Evolutionary conservation across 2,888 invertebrate species (phyloP), one percentile per base, ranked within the genome.

Genomic region (Nesidiocoris tenuis): DNA sequence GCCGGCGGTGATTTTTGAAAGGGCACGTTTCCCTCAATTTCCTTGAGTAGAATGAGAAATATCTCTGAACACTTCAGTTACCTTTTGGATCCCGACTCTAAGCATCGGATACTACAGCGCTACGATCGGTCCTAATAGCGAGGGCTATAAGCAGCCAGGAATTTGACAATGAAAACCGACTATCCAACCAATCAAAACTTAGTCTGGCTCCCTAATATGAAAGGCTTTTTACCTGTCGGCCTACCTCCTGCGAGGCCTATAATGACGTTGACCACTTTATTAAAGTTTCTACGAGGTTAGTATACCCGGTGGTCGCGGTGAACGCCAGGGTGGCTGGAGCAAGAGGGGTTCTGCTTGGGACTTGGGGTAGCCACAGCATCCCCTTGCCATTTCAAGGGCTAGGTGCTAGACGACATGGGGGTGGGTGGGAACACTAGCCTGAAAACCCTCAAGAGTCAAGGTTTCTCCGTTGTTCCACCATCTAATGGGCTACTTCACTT

Each of bases 401-500:
- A n/a, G 25, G 24, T 63, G 7, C 21, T 16, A 1, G 65, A 17
- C 9, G 24, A 2, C 18, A 1, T 0, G 22, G 22, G 16, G 21
- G 67, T 1, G 5, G 56, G 22, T 61, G 24, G 22, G 24, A 57
- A 56, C 70, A 59, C 23, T 57, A 70, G 59, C 24, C 70, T 17
- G 54, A 16, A 23, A 67, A 54, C 55, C 56, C 56, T 22, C 17
- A 18, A 25, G 55, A 54, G 59, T 24, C 57, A 70, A 70, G 61
- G 70, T 59, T 70, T 70, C 70, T 12, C 3, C 39, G 39, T 39
- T 39, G 39, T 39, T 39, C 39, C 39, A n/a, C n/a, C n/a, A 39
- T 39, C 70, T 70, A 70, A 70, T 70, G 70, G 70, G 70, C 70
- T 70, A 59, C 70, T 70, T 70, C 70, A 70, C 70, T 70, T 70